A percentile compares a stretch with the other conserved stretches of the same genome.
These are phyloP conservation scores for Hemichromis elongatus DNA, from an alignment of 2,113 vertebrate species.

Conservation along the genomic window DNA sequence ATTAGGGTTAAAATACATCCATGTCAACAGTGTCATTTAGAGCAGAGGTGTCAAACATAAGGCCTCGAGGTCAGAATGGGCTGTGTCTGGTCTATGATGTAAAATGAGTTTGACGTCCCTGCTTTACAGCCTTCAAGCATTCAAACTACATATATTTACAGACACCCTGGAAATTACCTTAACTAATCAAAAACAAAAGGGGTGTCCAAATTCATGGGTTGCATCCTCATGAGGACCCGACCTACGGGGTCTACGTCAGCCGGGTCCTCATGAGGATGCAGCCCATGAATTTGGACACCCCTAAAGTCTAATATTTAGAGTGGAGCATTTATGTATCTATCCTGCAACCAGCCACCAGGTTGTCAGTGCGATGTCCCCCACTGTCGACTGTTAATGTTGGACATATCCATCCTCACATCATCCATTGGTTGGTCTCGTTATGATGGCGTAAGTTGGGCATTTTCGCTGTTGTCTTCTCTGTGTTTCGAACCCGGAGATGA, in stretches of 20 bases:
- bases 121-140: neutral
- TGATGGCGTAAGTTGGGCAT: neutral
- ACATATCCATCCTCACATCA: neutral
- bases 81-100: neutral
- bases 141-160: neutral
- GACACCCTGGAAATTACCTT: neutral
- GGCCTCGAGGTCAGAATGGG: neutral
- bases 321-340: neutral
- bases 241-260: too few species aligned
- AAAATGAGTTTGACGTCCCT: neutral
- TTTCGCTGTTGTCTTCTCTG: neutral
- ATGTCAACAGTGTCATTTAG: neutral
- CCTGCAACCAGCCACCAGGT: neutral
- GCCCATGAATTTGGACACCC: too few species aligned
- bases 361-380: neutral
- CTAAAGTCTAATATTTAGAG: neutral
- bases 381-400: neutral
- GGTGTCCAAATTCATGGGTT: too few species aligned
- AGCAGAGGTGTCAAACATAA: neutral
- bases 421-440: neutral
- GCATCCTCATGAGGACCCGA: too few species aligned
- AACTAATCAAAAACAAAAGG: neutral
- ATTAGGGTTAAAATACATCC: neutral
- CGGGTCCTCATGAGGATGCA: too few species aligned
- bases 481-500: neutral